Evolutionary conservation across 2,797 vertebrate species (phyloP), one percentile per base, ranked within the genome.

Genomic region (Allobates femoralis): DNA sequence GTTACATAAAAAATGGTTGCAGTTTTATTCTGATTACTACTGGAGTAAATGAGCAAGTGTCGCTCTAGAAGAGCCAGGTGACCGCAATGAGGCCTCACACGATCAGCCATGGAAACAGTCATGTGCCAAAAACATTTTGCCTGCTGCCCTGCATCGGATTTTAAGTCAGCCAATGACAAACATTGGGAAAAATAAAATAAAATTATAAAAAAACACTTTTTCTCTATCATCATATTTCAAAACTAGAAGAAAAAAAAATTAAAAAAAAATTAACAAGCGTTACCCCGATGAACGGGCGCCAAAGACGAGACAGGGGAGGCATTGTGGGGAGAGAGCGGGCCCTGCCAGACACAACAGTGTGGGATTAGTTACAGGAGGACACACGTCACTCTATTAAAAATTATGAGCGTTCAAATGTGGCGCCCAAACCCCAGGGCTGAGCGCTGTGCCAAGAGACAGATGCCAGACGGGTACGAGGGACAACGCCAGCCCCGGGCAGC

Each of bases 311-410:
- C 58, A 71, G 66, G 66, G 26, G 34, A 83, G 23, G 66, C 81
- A 73, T 73, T 83, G 85, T 75, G 71, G 73, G 28, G 41, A 28
- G 71, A 74, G 16, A n/a, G 11, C 21, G 16, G 0, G 32, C 77
- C 2, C 30, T 73, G 51, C 66, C 67, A 58, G 67, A 71, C 64
- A 60, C 62, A 60, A 30, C 60, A 58, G 77, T 26, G 46, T 55
- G 30, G 76, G 76, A 80, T 55, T 66, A 80, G 64, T 62, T 34
- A 50, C 71, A 26, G 66, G n/a, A 64, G 82, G 69, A 41, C 58
- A 64, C 71, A 76, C 81, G 81, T 83, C 81, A 83, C 81, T 19
- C 67, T 83, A 83, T 74, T 83, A 83, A 83, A n/a, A 82, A 56
- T 80, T 50, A 64, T 62, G 66, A 60, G 34, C 18, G 66, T 83